Base-by-base conservation (phyloP, 2,113 vertebrate species). In the Indicator indicator region DNA sequence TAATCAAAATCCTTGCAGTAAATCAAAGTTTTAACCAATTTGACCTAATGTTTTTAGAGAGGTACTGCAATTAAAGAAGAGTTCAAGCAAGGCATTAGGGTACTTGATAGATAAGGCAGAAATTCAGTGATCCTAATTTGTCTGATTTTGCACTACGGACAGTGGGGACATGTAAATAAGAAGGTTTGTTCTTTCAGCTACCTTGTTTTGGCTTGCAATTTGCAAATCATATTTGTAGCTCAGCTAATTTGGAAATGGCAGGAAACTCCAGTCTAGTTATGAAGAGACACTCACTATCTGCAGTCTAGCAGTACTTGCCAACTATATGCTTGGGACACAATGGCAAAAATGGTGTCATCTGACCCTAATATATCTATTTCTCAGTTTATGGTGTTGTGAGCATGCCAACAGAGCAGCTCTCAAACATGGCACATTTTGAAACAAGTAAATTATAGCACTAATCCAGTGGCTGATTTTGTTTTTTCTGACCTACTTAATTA, bases 401-500 rank as follows among this genome's bases (percentile, higher is more conserved):
- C 48, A 50, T 91, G 90, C 94, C 95, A 96, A 83, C 90, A 86
- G 94, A 93, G 82, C 87, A 85, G 84, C 88, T 94, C 88, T 96
- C 93, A 77, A 93, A 54, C 33, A 54, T n/a, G 68, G 73, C 79
- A 94, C 84, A 19, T 91, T 95, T 86, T 89, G 95, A 92, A 96
- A 86, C 20, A 89, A 96, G 88, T 81, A 94, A 96, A 93, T 96
- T 96, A 90, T 48, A 95, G 82, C 82, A 75, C 82, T 92, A 93
- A 96, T 95, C 90, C 91, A 94, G 87, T 88, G 75, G 75, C 54
- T 48, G 82, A 74, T 88, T 96, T 97, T 97, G 88, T 52, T 52
- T 91, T 96, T 92, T 93, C 83, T 97, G 98, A 98, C 98, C 98
- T 97, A 97, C 89, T 98, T 98, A 97, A 98, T 98, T 97, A 84